phyloP scores from a whole-genome alignment of 2,888 invertebrate species.

The Prostheceraeus crozeri region DNA sequence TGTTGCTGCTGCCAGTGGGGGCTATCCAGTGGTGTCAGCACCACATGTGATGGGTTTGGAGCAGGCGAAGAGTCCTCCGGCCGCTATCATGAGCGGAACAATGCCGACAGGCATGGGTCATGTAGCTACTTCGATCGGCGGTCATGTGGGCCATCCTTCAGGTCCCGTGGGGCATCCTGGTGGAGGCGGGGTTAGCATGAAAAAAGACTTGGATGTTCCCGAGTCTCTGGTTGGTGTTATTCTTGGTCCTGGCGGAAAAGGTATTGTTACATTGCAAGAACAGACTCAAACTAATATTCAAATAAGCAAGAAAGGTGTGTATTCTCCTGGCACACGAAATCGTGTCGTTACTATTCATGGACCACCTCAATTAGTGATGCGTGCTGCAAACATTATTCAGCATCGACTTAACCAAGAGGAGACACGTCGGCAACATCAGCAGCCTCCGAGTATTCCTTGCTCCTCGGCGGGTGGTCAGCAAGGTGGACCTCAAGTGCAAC shows the following conservation, averaged over 20 bases:
- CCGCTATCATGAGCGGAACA: no score
- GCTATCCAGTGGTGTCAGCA: no score
- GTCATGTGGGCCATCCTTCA: no score
- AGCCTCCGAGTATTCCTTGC: no score
- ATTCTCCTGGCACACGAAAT: slow-evolving; percentile 91
- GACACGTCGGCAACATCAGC: slow-evolving; percentile 67
- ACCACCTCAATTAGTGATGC: slow-evolving; percentile 77
- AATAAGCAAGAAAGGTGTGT: slow-evolving; percentile 95
- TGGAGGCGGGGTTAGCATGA: slow-evolving; percentile 50
- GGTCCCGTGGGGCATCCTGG: slow-evolving; percentile 34
- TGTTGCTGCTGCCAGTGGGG: no score
- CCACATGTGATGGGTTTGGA: no score
- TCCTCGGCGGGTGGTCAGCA: no score
- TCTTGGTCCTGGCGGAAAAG: slow-evolving; percentile 88
- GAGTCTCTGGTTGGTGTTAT: slow-evolving; percentile 91
- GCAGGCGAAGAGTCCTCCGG: no score
- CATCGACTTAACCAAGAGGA: slow-evolving; percentile 93
- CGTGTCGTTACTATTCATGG: slow-evolving; percentile 92
- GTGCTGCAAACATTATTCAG: slow-evolving; percentile 84
- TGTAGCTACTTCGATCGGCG: no score
- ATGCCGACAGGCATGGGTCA: no score
- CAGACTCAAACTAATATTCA: slow-evolving; percentile 93
- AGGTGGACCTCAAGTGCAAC: no score
- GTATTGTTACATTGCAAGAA: slow-evolving; percentile 92
- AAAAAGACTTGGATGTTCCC: slow-evolving; percentile 73